Evolutionary conservation across 2,888 invertebrate species (phyloP).

Genomic region (Drosophila phalerata): DNA sequence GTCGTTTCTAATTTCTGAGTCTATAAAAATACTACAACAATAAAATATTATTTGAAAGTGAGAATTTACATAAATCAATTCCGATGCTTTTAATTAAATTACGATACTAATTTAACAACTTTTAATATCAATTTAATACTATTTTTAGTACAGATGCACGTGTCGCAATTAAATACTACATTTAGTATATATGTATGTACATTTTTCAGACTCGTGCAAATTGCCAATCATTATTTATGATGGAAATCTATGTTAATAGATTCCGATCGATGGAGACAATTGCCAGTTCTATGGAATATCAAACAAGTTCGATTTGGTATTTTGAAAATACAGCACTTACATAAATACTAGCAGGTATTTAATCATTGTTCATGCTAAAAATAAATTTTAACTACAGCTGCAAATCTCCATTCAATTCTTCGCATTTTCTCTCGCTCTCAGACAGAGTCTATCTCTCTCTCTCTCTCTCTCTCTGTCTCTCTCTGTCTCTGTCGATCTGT

Average conservation of each 20-base stretch:
- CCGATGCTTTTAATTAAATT: background rate
- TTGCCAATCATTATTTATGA: background rate
- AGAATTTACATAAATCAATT: background rate
- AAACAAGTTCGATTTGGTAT: background rate
- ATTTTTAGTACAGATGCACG: background rate
- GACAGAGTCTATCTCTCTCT: background rate
- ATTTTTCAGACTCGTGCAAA: background rate
- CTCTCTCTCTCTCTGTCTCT: background rate
- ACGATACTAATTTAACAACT: background rate
- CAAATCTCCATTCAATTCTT: slow-evolving; percentile 3
- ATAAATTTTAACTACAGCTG: slow-evolving; percentile 10
- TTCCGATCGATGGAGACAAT: background rate
- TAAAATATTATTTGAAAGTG: background rate
- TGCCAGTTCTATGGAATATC: background rate
- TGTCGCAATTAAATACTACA: slow-evolving; percentile 7
- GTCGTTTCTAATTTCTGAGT: background rate
- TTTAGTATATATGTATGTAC: background rate
- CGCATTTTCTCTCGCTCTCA: background rate
- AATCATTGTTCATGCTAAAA: background rate
- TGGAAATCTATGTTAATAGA: background rate
- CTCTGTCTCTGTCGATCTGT: background rate
- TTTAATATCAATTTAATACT: background rate
- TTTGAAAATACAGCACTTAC: slow-evolving; percentile 1
- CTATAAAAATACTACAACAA: background rate
- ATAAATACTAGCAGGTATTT: background rate